phyloP scores from a whole-genome alignment of 2,797 vertebrate species.

The Pantherophis alleghaniensis region DNA sequence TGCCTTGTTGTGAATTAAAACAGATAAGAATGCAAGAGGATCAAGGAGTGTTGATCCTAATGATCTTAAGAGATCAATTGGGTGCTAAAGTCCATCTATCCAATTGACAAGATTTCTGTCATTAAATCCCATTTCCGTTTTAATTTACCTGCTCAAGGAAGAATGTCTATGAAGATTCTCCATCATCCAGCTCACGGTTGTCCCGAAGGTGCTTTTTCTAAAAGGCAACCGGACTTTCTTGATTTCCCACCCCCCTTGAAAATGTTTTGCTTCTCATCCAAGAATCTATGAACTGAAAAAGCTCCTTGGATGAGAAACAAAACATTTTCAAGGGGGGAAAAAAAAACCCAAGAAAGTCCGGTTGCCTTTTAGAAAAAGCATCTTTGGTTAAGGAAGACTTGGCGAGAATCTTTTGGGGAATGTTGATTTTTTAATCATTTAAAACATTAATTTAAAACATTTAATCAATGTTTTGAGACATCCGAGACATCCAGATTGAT shows the following conservation, averaged over 20 bases:
- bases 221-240: not conserved
- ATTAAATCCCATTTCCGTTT: not conserved
- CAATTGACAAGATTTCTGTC: not conserved
- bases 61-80: not conserved
- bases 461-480: not conserved
- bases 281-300: not conserved
- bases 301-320: not conserved
- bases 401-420: not conserved
- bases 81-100: not conserved
- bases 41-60: not conserved
- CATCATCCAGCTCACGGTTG: not conserved
- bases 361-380: not conserved
- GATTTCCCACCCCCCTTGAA: not conserved
- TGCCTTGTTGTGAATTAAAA: not conserved
- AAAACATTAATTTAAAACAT: too few relatives aligned
- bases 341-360: not conserved
- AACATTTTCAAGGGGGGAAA: not conserved
- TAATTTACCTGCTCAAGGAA: not conserved
- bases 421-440: not conserved
- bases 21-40: not conserved
- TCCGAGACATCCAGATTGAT: not conserved
- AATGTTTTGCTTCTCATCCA: not conserved
- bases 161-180: not conserved
- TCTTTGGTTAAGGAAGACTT: not conserved
- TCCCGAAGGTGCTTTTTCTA: not conserved